These are phyloP conservation scores for Argyrosomus japonicus DNA, from an alignment of 2,113 vertebrate species.

Conservation along the genomic window DNA sequence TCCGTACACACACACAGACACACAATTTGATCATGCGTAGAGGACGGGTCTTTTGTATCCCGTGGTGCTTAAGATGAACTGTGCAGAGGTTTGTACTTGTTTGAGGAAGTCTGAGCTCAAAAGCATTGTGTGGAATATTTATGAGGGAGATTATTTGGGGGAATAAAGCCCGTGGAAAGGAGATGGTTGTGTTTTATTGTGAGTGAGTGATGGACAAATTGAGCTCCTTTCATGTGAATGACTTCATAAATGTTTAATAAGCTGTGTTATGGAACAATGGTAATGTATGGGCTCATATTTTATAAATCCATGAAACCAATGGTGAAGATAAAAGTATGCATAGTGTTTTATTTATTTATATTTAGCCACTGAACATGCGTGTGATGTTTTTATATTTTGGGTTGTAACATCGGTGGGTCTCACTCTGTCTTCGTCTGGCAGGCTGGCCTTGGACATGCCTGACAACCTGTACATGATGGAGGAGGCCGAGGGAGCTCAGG, in stretches of 20 bases:
- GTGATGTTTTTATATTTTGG: neutral
- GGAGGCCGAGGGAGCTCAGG: slow-evolving; percentile 83
- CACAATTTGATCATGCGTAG: neutral
- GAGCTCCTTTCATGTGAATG: slow-evolving; percentile 38
- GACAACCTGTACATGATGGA: slow-evolving; percentile 80
- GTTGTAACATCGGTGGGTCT: neutral
- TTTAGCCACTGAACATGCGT: neutral
- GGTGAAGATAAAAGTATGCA: neutral
- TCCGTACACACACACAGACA: slow-evolving; percentile 37
- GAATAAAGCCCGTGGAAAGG: slow-evolving; percentile 22
- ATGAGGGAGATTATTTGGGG: slow-evolving; percentile 38
- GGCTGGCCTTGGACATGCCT: slow-evolving; percentile 80
- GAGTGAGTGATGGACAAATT: slow-evolving; percentile 31
- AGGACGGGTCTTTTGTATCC: slow-evolving; percentile 13
- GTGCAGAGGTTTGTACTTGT: slow-evolving; percentile 19
- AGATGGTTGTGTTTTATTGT: slow-evolving; percentile 25
- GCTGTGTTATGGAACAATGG: slow-evolving; percentile 25
- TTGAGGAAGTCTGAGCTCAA: slow-evolving; percentile 27
- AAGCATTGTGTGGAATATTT: slow-evolving; percentile 47
- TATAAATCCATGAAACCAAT: slow-evolving; percentile 12
- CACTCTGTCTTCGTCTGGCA: slow-evolving; percentile 38
- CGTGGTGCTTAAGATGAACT: neutral
- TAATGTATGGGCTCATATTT: slow-evolving; percentile 11
- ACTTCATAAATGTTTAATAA: slow-evolving; percentile 57
- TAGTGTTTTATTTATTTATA: neutral